Conservation (phyloP, 2,113 vertebrate species). For the Microtus montanus region DNA sequence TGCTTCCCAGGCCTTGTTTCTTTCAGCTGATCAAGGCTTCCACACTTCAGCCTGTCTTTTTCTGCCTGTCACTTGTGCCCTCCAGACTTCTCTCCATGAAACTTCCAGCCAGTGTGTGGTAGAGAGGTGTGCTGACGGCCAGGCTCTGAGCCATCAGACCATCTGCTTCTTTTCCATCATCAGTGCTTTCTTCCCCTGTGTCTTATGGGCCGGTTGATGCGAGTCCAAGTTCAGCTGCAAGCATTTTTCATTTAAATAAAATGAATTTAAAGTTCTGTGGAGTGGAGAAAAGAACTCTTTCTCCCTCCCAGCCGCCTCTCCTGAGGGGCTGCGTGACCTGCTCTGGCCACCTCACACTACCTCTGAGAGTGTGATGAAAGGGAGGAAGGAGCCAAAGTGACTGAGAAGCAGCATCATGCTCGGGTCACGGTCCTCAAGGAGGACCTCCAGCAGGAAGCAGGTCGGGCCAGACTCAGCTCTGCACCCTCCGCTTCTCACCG, state of each 20-base stretch:
- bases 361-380: not conserved
- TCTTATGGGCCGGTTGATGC: not conserved
- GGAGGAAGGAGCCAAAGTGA: not conserved
- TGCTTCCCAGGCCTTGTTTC: not conserved
- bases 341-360: not conserved
- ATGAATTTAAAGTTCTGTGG: not conserved
- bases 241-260: not conserved
- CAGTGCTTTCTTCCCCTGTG: not conserved
- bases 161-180: constrained; percentile 1
- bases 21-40: not conserved
- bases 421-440: not conserved
- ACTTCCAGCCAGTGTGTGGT: not conserved
- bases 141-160: not conserved
- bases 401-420: not conserved
- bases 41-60: not conserved
- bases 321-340: not conserved
- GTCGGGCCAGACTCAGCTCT: not conserved
- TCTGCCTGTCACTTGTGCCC: not conserved
- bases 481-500: not conserved
- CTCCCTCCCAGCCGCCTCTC: not conserved
- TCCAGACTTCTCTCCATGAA: not conserved
- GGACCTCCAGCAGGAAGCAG: not conserved
- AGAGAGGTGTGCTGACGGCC: too few species aligned
- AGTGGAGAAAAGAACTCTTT: not conserved
- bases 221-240: not conserved